Base-by-base conservation (phyloP, 2,113 vertebrate species). In the Psettodes erumei region DNA sequence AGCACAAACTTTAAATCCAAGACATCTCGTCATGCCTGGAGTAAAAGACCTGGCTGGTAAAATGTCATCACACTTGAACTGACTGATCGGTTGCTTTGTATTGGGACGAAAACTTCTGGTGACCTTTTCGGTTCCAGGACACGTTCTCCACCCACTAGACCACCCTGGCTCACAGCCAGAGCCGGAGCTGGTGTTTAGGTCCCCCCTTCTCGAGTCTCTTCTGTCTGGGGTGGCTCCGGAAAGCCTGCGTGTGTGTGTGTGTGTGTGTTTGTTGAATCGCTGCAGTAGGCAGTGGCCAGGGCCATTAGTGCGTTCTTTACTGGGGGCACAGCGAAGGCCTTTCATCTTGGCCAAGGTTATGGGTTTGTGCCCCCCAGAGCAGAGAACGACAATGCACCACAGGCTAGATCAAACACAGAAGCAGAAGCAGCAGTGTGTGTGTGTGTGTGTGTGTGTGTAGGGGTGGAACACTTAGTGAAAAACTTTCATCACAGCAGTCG, bases 341-440 rank as follows among this genome's bases (percentile, higher is more conserved):
- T 91, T 90, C 84, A 93, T 92, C 83, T 92, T 25, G 54, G 79
- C 73, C 68, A 81, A 90, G 91, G 90, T 93, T 92, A 93, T 73
- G 73, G 82, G 88, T 85, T 76, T 81, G 81, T 87, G 84, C 85
- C 85, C 81, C 81, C 65, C 74, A 74, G 71, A 85, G 82, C 71
- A 70, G 40, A 74, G 62, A 61, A 71, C 73, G 83, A 88, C 83
- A 90, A 87, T 86, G 76, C 81, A 77, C 75, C 71, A 58, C 59
- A 43, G 80, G 83, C 85, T 63, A 79, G 68, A 90, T 90, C 82
- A 90, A 91, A 90, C 78, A 64, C 70, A 58, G 66, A 37, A 45
- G 74, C 0, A 58, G 78, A 21, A 32, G 47, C 56, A 66, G 33
- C 73, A 50, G 54, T 55, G 70, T 75, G 69, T 33, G 1, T 59